These are phyloP conservation scores for Carettochelys insculpta DNA, from an alignment of 2,113 vertebrate genomes.

Conservation along the genomic window DNA sequence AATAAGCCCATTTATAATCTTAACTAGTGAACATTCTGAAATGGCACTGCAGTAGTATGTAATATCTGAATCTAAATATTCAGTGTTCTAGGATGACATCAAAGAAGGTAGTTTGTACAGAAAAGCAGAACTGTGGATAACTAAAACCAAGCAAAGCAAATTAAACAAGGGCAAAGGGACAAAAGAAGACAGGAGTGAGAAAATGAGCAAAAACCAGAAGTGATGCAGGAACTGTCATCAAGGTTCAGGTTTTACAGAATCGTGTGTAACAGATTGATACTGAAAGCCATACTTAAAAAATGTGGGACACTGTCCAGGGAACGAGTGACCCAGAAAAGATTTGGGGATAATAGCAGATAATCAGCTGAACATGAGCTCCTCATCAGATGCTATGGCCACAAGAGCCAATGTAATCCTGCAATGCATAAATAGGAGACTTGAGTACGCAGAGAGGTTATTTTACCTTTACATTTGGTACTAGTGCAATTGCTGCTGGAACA, in stretches of 20 bases:
- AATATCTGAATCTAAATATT: neutral
- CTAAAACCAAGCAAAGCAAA: constrained; percentile 43
- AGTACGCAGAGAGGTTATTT: neutral
- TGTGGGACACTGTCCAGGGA: neutral
- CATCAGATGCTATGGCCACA: neutral
- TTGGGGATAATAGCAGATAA: neutral
- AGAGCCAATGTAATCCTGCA: neutral
- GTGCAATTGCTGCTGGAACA: neutral
- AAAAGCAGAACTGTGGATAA: constrained; percentile 52
- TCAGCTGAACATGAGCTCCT: neutral
- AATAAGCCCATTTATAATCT: neutral
- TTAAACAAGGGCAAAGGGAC: constrained; percentile 46
- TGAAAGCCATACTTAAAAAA: neutral
- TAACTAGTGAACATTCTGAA: neutral
- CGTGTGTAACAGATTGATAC: neutral
- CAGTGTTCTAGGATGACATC: neutral
- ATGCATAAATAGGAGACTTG: neutral
- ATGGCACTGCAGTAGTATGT: neutral
- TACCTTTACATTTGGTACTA: neutral
- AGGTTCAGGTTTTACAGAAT: neutral
- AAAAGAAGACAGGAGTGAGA: constrained; percentile 29
- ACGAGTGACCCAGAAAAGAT: neutral
- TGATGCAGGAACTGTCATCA: neutral
- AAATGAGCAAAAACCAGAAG: neutral
- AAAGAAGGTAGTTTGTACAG: neutral